Percentiles rank a stretch among this genome's conserved stretches.
Conservation (phyloP, 2,797 vertebrate species). For the Gambelia wislizenii region DNA sequence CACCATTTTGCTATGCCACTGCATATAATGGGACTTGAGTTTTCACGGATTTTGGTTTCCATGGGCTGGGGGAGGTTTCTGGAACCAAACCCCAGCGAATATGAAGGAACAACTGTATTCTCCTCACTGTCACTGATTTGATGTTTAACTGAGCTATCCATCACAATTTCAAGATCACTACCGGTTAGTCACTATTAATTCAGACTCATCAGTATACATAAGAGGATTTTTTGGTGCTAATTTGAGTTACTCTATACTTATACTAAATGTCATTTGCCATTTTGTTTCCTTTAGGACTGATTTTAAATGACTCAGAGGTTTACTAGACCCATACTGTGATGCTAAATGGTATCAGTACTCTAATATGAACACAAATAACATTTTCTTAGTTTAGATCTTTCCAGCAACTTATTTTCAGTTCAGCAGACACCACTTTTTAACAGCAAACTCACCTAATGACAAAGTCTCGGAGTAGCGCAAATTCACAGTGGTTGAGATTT, state of each 20-base stretch:
- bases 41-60: no score
- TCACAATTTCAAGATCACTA: neutral
- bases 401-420: neutral
- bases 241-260: neutral
- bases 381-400: neutral
- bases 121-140: no score
- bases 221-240: neutral
- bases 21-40: no score
- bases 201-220: neutral
- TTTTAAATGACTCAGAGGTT: neutral
- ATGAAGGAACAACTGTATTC: no score
- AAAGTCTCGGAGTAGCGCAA: conserved; percentile 95
- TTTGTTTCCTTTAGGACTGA: neutral
- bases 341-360: neutral
- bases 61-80: no score
- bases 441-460: conserved; percentile 91
- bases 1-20: no score
- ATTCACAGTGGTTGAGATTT: conserved; percentile 97
- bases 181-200: neutral
- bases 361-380: neutral
- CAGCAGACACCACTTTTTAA: neutral
- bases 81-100: no score
- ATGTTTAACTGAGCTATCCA: neutral
- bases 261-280: neutral
- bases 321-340: neutral